phyloP scores from a whole-genome alignment of 1,140 invertebrate genomes.

The Pollicipes pollicipes region DNA sequence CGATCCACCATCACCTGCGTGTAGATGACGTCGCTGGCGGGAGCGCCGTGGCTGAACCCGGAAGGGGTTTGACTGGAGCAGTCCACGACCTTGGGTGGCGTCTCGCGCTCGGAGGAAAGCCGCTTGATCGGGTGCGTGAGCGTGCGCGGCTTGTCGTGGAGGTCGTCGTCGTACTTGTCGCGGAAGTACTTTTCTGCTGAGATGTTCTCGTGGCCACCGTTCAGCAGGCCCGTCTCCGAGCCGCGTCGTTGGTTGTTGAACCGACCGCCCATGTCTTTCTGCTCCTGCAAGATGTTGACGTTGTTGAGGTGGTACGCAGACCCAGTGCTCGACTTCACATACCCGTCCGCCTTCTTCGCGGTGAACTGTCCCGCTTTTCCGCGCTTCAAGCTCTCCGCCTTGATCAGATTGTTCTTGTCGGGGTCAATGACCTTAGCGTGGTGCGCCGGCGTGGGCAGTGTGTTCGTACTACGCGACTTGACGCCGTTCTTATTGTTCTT shows the following conservation, averaged over 20 bases:
- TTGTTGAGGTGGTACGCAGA: neutral
- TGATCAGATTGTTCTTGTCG: conserved; percentile 3
- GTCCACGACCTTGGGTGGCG: neutral
- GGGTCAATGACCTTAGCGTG: neutral
- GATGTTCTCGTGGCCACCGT: neutral
- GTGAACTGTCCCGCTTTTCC: neutral
- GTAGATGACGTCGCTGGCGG: neutral
- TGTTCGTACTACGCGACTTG: neutral
- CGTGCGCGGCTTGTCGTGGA: neutral
- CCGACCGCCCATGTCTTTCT: neutral
- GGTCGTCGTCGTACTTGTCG: neutral
- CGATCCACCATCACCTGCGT: neutral
- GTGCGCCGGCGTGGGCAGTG: neutral
- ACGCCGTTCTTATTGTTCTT: neutral
- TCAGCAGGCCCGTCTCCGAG: neutral
- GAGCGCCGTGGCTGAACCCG: neutral
- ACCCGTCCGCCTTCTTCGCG: neutral
- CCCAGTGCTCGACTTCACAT: neutral
- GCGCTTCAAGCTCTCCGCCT: neutral
- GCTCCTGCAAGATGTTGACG: neutral
- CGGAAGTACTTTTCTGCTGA: neutral
- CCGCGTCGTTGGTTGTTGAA: neutral
- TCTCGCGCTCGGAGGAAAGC: neutral
- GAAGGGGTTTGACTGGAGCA: neutral
- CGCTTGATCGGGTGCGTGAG: neutral